A percentile compares a stretch with the other conserved stretches of the same genome.
Evolutionary conservation across 37 sponge, comb jelly and placozoan species (phyloP).

Genomic region (Axinella damicornis): DNA sequence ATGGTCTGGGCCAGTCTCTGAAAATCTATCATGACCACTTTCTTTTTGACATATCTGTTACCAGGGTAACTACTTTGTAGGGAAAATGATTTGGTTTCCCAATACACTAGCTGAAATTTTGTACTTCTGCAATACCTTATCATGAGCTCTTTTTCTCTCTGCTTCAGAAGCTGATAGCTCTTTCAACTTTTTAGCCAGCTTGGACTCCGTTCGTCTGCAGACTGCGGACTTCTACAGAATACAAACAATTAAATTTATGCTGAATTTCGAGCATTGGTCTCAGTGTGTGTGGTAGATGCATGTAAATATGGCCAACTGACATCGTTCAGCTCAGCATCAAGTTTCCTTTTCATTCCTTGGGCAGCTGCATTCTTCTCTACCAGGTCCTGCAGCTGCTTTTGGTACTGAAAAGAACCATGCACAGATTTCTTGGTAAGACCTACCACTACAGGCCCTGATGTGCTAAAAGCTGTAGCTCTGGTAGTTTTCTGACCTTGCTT

Average conservation of each 20-base stretch:
- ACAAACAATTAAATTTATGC: no score
- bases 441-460: no score
- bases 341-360: neutral
- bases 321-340: conserved; percentile 12
- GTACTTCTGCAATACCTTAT: no score
- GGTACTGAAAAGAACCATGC: neutral
- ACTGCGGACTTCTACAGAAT: neutral
- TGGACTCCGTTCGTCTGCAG: conserved; percentile 34
- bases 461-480: neutral
- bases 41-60: no score
- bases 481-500: neutral
- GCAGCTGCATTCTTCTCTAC: conserved; percentile 4
- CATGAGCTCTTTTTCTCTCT: conserved; percentile 1
- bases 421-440: neutral
- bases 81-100: no score
- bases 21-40: no score
- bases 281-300: no score
- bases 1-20: no score
- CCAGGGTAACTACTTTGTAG: no score
- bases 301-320: neutral
- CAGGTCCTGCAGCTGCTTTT: conserved; percentile 1
- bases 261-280: no score
- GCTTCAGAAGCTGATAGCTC: conserved; percentile 12
- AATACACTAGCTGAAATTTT: no score
- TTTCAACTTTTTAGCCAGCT: conserved; percentile 47